Base-by-base conservation (phyloP, 2,797 vertebrate genomes). In the Furcifer pardalis region DNA sequence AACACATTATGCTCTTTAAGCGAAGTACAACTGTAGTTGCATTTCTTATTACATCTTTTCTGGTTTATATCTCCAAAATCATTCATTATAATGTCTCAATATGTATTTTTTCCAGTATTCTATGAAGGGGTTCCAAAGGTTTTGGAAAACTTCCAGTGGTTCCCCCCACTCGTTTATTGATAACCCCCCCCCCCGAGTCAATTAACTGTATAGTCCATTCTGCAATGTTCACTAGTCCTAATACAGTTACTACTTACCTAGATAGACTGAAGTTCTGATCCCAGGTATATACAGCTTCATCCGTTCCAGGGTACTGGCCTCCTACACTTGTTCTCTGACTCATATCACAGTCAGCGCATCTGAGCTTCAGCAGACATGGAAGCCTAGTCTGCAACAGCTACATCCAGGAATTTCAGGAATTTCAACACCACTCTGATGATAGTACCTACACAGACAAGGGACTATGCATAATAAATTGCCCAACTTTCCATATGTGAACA, bases 381-480 rank as follows among this genome's bases (percentile, higher is more conserved):
- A 59, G 2, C n/a, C 44, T 32, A 63, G 25, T 23, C 59, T 13
- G 32, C 25, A 35, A 3, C 65, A 49, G 44, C 32, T 23, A 5
- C 17, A 56, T 7, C 63, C 74, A 32, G 35, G 27, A 46, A 84
- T 69, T 44, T 49, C 30, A 13, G 21, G 32, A 5, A 27, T 25
- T 35, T 63, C n/a, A 46, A 40, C 72, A n/a, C 9, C 25, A 21
- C 7, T 17, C 46, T 80, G 44, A 74, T 80, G 59, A 44, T 32
- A 75, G 49, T n/a, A 46, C 40, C 23, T 23, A 44, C 37, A 21
- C 15, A 76, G 46, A 46, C 56, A 46, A 59, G 13, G 30, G 3
- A 60, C n/a, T 46, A 35, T 23, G 49, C 69, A 60, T 77, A 81
- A 76, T n/a, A 69, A 76, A 81, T 60, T 62, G 5, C 9, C 84